Evolutionary conservation across 2,888 invertebrate species (phyloP).

Genomic region (Monoplex corrugatus): DNA sequence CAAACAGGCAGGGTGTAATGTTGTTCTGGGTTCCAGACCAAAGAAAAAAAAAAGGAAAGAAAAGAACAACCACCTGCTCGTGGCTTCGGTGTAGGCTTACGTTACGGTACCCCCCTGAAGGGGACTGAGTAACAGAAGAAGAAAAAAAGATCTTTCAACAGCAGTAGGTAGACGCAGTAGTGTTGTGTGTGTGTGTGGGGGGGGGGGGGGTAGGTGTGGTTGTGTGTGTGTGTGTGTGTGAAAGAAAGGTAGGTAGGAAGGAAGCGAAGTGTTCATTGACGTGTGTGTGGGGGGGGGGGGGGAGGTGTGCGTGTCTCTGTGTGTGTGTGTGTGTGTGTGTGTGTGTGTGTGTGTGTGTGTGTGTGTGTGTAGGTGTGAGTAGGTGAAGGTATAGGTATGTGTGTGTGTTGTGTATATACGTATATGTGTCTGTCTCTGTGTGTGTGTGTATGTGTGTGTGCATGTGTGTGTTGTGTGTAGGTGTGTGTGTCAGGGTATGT

Average conservation of each 20-base stretch:
- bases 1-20: too few species aligned
- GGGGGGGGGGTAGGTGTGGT: neutral
- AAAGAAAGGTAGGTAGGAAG: too few species aligned
- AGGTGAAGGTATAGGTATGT: neutral
- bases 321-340: too few species aligned
- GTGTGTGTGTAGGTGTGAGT: constrained; percentile 12
- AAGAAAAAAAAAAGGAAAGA: neutral
- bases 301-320: too few species aligned
- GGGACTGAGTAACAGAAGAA: too few species aligned
- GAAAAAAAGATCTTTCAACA: neutral
- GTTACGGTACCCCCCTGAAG: too few species aligned
- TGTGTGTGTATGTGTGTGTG: neutral
- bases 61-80: neutral
- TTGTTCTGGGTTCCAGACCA: too few species aligned
- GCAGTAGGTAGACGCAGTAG: neutral
- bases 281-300: too few species aligned
- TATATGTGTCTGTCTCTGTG: neutral
- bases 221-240: too few species aligned
- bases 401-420: neutral
- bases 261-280: too few species aligned
- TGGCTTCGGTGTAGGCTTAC: neutral
- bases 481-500: neutral
- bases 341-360: neutral
- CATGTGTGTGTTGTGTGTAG: constrained; percentile 9
- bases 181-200: neutral